Evolutionary conservation across 1,140 invertebrate genomes (phyloP).

Genomic region (Tenebrio molitor): DNA sequence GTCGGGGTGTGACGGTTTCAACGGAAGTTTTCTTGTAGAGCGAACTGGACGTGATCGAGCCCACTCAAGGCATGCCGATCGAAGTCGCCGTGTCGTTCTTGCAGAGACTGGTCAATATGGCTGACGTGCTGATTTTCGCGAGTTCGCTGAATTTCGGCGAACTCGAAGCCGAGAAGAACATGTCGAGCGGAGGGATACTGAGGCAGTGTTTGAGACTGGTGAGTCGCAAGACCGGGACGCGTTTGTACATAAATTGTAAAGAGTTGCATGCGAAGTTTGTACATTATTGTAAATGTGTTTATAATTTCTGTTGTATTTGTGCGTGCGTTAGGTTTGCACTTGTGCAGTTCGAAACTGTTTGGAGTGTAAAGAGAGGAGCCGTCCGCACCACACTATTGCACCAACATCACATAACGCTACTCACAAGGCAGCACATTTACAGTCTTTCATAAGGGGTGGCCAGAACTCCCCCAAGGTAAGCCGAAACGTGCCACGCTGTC

Average conservation of each 20-base stretch:
- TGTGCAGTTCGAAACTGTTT: slow-evolving; percentile 98
- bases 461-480: slow-evolving; percentile 88
- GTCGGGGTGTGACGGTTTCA: too few relatives aligned
- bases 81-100: slow-evolving; percentile 97
- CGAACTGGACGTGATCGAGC: slow-evolving; percentile 97
- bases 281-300: slow-evolving; percentile 19
- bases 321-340: slow-evolving; percentile 88
- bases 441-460: slow-evolving; percentile 88
- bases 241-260: too few relatives aligned
- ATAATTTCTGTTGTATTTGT: slow-evolving; percentile 51
- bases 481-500: too few relatives aligned
- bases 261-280: slow-evolving; percentile 12
- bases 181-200: slow-evolving; percentile 99
- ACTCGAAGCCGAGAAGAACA: slow-evolving; percentile 99
- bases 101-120: slow-evolving; percentile 97
- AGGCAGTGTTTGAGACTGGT: slow-evolving; percentile 96
- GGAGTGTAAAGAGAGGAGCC: slow-evolving; percentile 94
- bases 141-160: slow-evolving; percentile 97
- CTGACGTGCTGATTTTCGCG: slow-evolving; percentile 98
- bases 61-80: slow-evolving; percentile 98
- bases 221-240: too few relatives aligned
- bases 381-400: slow-evolving; percentile 71
- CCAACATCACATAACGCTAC: slow-evolving; percentile 68
- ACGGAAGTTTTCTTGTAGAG: slow-evolving; percentile 82
- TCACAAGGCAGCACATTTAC: slow-evolving; percentile 80